Evolutionary conservation across 92 coral and sea anemone species (phyloP).

Genomic region (Zoanthus gigantus): DNA sequence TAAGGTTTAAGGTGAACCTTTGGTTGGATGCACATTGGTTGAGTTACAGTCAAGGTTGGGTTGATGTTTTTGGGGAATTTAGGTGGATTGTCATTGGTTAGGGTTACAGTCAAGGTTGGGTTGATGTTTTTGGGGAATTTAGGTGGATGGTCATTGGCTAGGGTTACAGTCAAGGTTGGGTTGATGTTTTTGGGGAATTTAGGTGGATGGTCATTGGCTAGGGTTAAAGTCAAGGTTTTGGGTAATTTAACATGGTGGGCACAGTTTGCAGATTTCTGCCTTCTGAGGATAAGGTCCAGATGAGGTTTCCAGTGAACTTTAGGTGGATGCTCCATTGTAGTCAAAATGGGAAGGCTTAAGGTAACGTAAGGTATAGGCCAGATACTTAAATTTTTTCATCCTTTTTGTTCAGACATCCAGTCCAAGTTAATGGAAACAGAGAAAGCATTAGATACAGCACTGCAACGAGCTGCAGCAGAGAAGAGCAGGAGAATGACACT

Average conservation of each 20-base stretch:
- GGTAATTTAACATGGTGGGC: too few species aligned
- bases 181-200: not conserved
- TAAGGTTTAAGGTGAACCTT: not conserved
- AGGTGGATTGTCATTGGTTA: not conserved
- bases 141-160: not conserved
- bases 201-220: not conserved
- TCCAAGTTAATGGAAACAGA: constrained; percentile 94
- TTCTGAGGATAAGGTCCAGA: too few species aligned
- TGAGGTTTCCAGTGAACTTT: too few species aligned
- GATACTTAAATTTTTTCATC: not conserved
- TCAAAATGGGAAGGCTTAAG: too few species aligned
- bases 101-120: too few species aligned
- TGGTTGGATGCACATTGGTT: not conserved
- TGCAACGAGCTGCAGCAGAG: constrained; percentile 85
- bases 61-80: not conserved
- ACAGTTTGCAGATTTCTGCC: too few species aligned
- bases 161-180: too few species aligned
- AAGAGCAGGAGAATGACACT: constrained; percentile 92
- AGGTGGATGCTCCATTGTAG: too few species aligned
- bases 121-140: not conserved
- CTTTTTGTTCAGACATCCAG: constrained; percentile 72
- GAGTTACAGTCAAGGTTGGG: too few species aligned
- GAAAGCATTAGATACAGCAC: constrained; percentile 84
- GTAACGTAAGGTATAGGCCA: not conserved
- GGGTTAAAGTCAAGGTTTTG: too few species aligned